These are phyloP conservation scores for roundworm (Caenorhabditis elegans) DNA, from an alignment of 1,140 invertebrate species.

Conservation along the genomic window DNA sequence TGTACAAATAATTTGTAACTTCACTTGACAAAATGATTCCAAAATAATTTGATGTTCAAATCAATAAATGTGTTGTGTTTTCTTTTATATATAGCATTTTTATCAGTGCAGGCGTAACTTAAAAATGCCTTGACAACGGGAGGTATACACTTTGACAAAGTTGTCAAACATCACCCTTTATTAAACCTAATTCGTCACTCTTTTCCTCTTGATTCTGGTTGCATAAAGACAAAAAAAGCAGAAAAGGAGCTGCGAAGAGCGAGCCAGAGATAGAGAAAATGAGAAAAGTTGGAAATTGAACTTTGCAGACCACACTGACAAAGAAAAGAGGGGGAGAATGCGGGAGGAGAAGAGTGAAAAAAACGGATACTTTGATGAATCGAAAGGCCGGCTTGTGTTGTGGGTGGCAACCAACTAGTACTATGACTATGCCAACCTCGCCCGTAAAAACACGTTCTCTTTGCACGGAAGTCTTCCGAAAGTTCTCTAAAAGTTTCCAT, in stretches of 20 bases:
- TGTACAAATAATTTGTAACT: too few relatives aligned
- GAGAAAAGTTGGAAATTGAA: background rate
- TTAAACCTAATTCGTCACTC: background rate
- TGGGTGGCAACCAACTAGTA: constrained; percentile 13
- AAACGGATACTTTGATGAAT: constrained; percentile 15
- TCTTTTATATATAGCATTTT: too few relatives aligned
- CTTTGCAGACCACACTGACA: background rate
- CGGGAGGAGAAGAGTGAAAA: background rate
- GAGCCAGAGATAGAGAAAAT: background rate
- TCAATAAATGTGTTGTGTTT: too few relatives aligned
- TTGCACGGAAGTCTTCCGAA: background rate
- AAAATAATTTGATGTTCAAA: too few relatives aligned
- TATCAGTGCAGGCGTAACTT: too few relatives aligned
- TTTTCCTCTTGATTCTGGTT: background rate
- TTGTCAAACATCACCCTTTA: background rate
- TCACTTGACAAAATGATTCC: too few relatives aligned
- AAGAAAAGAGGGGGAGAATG: background rate
- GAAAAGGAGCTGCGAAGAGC: background rate
- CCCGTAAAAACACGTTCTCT: background rate
- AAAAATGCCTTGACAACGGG: constrained; percentile 21
- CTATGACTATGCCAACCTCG: background rate
- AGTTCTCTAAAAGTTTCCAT: too few relatives aligned
- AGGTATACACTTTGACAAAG: background rate
- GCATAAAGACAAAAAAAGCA: background rate
- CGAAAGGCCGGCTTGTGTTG: constrained; percentile 7